A percentile compares a stretch with the other conserved stretches of the same genome.
Conservation (phyloP, 92 coral and sea anemone genomes). For the Virgularia gustaviana region DNA sequence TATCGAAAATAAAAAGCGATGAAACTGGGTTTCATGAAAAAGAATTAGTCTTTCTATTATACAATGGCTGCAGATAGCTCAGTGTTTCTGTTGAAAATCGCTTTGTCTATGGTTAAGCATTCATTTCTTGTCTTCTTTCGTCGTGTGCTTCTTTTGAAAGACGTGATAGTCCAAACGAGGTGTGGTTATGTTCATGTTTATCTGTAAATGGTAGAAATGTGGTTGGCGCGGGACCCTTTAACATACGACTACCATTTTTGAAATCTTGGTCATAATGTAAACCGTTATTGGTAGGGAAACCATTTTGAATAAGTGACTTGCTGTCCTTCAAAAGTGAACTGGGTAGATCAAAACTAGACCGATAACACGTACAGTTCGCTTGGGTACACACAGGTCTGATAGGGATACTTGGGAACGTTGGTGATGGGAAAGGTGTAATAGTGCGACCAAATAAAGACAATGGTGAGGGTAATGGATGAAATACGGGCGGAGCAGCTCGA, state of each 20-base stretch:
- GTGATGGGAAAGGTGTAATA: conserved; percentile 13
- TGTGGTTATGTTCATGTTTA: conserved; percentile 1
- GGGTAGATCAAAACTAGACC: background rate
- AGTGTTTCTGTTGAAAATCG: too few species aligned
- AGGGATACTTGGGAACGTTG: conserved; percentile 26
- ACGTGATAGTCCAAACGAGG: too few species aligned
- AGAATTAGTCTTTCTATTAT: too few species aligned
- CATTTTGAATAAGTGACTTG: background rate
- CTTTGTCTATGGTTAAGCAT: background rate
- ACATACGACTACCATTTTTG: background rate
- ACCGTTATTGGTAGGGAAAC: conserved; percentile 8
- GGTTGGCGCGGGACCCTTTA: conserved; percentile 5
- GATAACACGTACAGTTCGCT: conserved; percentile 7
- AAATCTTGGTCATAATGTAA: background rate
- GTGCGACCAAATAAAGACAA: conserved; percentile 6
- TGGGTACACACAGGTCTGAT: conserved; percentile 18
- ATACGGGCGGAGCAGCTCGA: background rate
- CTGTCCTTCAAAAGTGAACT: background rate
- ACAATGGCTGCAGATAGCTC: too few species aligned
- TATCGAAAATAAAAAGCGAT: too few species aligned
- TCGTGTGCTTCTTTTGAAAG: conserved; percentile 10
- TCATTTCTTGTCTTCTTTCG: background rate
- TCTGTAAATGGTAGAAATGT: conserved; percentile 13
- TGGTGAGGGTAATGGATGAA: conserved; percentile 20
- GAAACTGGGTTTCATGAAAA: too few species aligned